Evolutionary conservation across 2,888 invertebrate species (phyloP).

Genomic region (Lymantria monacha): DNA sequence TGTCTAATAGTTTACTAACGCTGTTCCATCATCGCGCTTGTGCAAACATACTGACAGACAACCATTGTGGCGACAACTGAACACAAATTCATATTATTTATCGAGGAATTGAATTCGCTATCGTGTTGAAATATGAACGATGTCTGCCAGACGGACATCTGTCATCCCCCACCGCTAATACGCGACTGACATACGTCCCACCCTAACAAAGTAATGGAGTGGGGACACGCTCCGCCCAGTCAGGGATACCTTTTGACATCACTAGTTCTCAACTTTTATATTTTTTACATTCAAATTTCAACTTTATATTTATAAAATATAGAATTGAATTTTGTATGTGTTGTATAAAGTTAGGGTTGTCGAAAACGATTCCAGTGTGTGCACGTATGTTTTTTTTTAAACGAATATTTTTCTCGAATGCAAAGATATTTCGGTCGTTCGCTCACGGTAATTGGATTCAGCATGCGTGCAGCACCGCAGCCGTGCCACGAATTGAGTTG

Average conservation of each 20-base stretch:
- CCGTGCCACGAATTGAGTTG: slow-evolving; percentile 62
- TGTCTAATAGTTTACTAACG: slow-evolving; percentile 12
- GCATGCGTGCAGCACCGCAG: slow-evolving; percentile 40
- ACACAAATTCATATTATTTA: slow-evolving; percentile 57
- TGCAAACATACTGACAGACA: slow-evolving; percentile 39
- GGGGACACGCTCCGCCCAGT: slow-evolving; percentile 51
- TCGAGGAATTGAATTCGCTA: slow-evolving; percentile 66
- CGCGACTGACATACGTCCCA: slow-evolving; percentile 60
- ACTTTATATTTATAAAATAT: slow-evolving; percentile 14
- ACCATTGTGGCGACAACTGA: slow-evolving; percentile 17
- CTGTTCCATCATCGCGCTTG: slow-evolving; percentile 23
- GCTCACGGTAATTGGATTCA: slow-evolving; percentile 67
- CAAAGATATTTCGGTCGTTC: slow-evolving; percentile 60
- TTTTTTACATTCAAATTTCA: slow-evolving; percentile 26
- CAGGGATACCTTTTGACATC: slow-evolving; percentile 30
- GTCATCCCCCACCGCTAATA: slow-evolving; percentile 70
- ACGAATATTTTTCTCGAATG: slow-evolving; percentile 60
- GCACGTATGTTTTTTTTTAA: slow-evolving; percentile 29
- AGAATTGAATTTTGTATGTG: slow-evolving; percentile 9
- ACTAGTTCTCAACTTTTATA: slow-evolving; percentile 12
- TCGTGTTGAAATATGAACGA: slow-evolving; percentile 72
- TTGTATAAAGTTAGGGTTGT: slow-evolving; percentile 50
- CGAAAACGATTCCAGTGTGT: slow-evolving; percentile 38
- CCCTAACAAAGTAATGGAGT: slow-evolving; percentile 41
- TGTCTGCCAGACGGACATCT: slow-evolving; percentile 61